Conservation (phyloP, 2,113 vertebrate species). For the Zosterops hypoxanthus region DNA sequence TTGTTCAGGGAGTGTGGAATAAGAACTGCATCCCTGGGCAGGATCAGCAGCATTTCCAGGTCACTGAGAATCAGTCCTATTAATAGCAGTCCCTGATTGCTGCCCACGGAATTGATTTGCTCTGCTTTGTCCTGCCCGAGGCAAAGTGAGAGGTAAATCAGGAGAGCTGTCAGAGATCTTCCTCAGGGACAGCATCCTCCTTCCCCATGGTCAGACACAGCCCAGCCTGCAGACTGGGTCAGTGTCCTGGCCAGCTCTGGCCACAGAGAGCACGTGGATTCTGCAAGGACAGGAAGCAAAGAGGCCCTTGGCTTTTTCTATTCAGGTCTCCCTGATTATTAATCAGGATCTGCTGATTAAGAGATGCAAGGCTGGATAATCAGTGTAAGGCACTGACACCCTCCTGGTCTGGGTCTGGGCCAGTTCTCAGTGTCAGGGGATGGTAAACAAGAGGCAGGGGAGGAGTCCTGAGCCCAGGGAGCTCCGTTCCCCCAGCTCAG, state of each 20-base stretch:
- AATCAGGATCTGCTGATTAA: not conserved
- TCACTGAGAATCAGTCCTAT: not conserved
- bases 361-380: not conserved
- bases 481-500: fast-evolving
- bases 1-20: not conserved
- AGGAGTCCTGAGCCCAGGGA: not conserved
- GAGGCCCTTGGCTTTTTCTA: not conserved
- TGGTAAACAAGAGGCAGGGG: fast-evolving
- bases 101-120: not conserved
- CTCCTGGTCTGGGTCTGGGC: not conserved
- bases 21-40: not conserved
- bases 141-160: not conserved
- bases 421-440: not conserved
- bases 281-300: not conserved
- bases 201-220: fast-evolving
- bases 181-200: not conserved
- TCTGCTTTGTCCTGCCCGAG: not conserved
- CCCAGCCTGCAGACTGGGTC: fast-evolving
- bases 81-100: not conserved
- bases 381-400: not conserved
- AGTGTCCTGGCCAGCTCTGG: not conserved
- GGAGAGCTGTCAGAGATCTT: not conserved
- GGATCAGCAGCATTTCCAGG: not conserved
- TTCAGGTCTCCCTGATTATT: not conserved
- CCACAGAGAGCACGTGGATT: fast-evolving